A percentile compares a stretch with the other conserved stretches of the same genome.
phyloP scores from a whole-genome alignment of 2,797 vertebrate species.

The Tiaroga cobitis region DNA sequence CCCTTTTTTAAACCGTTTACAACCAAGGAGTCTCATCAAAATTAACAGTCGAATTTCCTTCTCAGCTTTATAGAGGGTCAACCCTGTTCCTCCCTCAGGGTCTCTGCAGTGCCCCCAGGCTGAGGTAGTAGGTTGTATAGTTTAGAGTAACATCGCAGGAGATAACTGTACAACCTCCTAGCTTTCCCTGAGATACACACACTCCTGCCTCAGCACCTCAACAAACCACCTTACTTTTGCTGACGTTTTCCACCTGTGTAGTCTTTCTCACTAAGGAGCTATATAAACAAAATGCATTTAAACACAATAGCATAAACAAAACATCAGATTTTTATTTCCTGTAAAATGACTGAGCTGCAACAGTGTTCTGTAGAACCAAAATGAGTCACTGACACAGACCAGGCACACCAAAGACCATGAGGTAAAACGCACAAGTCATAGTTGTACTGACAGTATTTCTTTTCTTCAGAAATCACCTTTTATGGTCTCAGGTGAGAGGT shows the following conservation, averaged over 20 bases:
- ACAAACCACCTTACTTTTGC: constrained; percentile 55
- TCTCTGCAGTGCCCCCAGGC: constrained; percentile 84
- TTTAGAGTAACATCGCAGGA: constrained; percentile 93
- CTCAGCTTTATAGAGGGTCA: not conserved
- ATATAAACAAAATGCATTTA: not conserved
- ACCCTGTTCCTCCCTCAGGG: constrained; percentile 5
- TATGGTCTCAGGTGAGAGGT: not conserved
- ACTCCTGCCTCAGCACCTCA: constrained; percentile 60
- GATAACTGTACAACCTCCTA: constrained; percentile 99
- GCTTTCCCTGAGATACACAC: constrained; percentile 93
- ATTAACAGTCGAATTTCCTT: not conserved
- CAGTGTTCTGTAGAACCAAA: not conserved
- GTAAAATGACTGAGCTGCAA: not conserved
- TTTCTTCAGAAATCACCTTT: not conserved
- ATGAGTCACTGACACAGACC: not conserved
- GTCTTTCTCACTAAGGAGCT: not conserved
- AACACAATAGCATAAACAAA: not conserved
- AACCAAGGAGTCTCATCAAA: not conserved
- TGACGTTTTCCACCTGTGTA: not conserved
- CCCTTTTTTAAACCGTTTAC: not conserved
- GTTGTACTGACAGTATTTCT: not conserved
- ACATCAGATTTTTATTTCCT: not conserved
- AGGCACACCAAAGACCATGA: not conserved
- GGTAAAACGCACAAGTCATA: not conserved
- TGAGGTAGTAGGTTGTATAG: constrained; percentile 99